phyloP scores from a whole-genome alignment of 2,113 vertebrate species.

The Hemibagrus wyckioides region DNA sequence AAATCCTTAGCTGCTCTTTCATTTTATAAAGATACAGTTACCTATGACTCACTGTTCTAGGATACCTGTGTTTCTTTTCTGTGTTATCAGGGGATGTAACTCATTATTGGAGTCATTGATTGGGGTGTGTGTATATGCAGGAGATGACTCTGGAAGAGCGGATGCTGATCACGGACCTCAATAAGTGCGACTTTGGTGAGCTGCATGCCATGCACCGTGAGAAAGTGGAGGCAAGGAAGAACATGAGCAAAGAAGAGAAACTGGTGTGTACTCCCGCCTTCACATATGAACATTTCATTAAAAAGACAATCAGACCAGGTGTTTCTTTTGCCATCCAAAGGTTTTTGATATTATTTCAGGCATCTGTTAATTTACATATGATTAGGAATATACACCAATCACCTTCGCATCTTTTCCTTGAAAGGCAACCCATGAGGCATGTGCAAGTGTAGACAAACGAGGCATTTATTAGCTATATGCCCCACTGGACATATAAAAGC shows the following conservation, averaged over 20 bases:
- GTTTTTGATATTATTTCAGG: neutral
- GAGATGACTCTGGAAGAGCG: slow-evolving; percentile 75
- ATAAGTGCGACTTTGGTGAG: slow-evolving; percentile 77
- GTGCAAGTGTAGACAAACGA: neutral
- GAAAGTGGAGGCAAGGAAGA: slow-evolving; percentile 72
- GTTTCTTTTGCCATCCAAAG: neutral
- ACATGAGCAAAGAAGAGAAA: slow-evolving; percentile 75
- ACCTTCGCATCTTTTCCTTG: neutral
- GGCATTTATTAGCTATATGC: neutral
- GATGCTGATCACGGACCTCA: slow-evolving; percentile 67
- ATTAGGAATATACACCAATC: neutral
- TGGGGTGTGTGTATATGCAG: slow-evolving; percentile 55
- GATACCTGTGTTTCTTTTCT: neutral
- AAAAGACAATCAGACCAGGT: neutral
- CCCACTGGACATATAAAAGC: neutral
- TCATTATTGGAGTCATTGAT: neutral
- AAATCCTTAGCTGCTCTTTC: neutral
- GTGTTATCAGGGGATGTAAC: neutral
- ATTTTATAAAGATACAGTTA: neutral
- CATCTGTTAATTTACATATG: neutral
- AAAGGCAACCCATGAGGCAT: neutral
- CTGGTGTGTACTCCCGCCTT: slow-evolving; percentile 55
- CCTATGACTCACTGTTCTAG: neutral
- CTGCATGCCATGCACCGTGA: slow-evolving; percentile 71
- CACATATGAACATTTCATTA: neutral